Percentiles rank a stretch among this genome's conserved stretches.
Evolutionary conservation across 2,888 invertebrate species (phyloP).

Genomic region (Lasiommata megera): DNA sequence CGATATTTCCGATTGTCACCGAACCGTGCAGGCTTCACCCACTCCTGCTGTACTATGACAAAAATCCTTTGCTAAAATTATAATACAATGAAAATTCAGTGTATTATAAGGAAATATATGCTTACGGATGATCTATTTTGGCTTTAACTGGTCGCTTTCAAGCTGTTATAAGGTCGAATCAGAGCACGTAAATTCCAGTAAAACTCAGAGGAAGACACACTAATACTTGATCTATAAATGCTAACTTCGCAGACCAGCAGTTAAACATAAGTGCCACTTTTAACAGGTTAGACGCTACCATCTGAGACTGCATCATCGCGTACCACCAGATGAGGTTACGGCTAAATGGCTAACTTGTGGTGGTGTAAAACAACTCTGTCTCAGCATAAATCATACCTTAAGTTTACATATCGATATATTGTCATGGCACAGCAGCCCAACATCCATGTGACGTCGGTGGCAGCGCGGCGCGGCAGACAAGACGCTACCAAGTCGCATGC

Average conservation of each 20-base stretch:
- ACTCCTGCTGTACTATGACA: constrained; percentile 7
- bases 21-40: constrained; percentile 14
- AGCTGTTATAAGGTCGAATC: too few species aligned
- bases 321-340: too few species aligned
- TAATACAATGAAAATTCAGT: background rate
- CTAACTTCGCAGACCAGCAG: too few species aligned
- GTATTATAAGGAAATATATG: background rate
- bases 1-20: constrained; percentile 16
- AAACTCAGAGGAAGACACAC: too few species aligned
- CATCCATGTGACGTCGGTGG: constrained; percentile 1
- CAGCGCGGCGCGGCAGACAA: constrained; percentile 7
- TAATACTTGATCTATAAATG: too few species aligned
- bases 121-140: background rate
- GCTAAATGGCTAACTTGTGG: too few species aligned
- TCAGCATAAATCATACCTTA: background rate
- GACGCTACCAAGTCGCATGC: background rate
- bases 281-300: too few species aligned
- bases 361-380: too few species aligned
- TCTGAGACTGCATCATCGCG: too few species aligned
- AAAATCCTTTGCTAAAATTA: background rate
- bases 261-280: too few species aligned
- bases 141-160: too few species aligned
- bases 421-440: constrained; percentile 1
- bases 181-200: too few species aligned
- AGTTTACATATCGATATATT: background rate